Evolutionary conservation across 1,140 invertebrate genomes (phyloP).

Genomic region (Marisa cornuarietis): DNA sequence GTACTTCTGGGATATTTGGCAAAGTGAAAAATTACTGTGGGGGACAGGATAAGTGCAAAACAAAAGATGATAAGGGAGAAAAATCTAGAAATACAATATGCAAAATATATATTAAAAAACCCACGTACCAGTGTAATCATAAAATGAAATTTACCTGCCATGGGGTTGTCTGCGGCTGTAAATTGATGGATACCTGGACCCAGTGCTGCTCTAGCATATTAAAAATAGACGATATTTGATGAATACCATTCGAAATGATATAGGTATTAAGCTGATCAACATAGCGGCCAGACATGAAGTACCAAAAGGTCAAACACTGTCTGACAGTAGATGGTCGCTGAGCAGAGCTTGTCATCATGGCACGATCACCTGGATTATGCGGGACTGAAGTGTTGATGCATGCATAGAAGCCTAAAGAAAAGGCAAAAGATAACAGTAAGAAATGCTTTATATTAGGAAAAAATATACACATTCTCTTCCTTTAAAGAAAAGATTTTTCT

Average conservation of each 20-base stretch:
- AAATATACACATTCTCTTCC: no score
- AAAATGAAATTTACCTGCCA: conserved; percentile 33
- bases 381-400: conserved; percentile 60
- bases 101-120: no score
- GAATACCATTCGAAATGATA: conserved; percentile 30
- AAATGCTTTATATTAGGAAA: no score
- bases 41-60: no score
- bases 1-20: no score
- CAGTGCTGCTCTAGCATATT: conserved; percentile 55
- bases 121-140: no score
- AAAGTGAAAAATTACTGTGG: no score
- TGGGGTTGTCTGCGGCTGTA: conserved; percentile 20
- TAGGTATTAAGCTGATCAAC: conserved; percentile 54
- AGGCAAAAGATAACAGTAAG: no score
- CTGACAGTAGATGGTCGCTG: conserved; percentile 13
- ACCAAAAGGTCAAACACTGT: conserved; percentile 72
- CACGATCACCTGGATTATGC: conserved; percentile 40
- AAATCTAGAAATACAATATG: no score
- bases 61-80: no score
- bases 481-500: no score
- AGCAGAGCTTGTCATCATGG: conserved; percentile 46
- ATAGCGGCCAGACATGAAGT: conserved; percentile 79
- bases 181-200: conserved; percentile 46
- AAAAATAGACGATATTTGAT: conserved; percentile 37
- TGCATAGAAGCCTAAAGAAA: conserved; percentile 52